Base-by-base conservation (phyloP, 2,113 vertebrate species). In the Notarius lentiginosus region DNA sequence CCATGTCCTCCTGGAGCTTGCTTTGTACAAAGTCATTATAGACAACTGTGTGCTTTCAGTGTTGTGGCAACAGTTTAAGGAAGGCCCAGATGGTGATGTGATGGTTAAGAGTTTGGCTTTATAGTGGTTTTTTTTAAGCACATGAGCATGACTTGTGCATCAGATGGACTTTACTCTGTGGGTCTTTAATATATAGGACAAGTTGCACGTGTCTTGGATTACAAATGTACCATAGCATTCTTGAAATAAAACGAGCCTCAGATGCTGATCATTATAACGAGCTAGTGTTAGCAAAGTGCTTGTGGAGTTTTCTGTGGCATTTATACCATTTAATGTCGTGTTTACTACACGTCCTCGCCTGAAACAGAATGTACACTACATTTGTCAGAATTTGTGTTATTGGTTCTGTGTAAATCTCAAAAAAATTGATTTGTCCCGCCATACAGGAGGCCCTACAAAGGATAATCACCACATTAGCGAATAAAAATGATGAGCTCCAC, bases 401-500 rank as follows among this genome's bases (percentile, higher is more conserved):
- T 70, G 24, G 12, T 51, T 76, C 1, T 27, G 51, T 79, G 2
- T 56, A 4, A 56, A 30, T 30, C 49, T 77, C 1, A 56, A 41
- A 41, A 41, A 41, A 41, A 8, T 24, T 76, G 1, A 11, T 51
- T 27, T 27, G 12, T 53, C 3, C 34, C 47, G 7, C 89, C 15
- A 91, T 76, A n/a, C 92, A 99, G 98, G 97, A 98, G 93, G 97
- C 96, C 87, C 94, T 99, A 88, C 94, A 96, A 88, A 96, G 97
- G 93, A 99, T 99, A 92, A 96, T 98, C 82, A 94, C 94, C 93
- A 99, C 97, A 10, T 92, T 99, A 86, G 94, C 96, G 53, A 97
- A 92, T 94, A 99, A 99, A 94, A 98, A 97, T 87, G 96, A 97
- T 90, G 97, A 99, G 94, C 97, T 99, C 60, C 96, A 97, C 86